Base-by-base conservation (phyloP, 53 echinoderm and acorn worm genomes). In the Stichopus horrens region DNA sequence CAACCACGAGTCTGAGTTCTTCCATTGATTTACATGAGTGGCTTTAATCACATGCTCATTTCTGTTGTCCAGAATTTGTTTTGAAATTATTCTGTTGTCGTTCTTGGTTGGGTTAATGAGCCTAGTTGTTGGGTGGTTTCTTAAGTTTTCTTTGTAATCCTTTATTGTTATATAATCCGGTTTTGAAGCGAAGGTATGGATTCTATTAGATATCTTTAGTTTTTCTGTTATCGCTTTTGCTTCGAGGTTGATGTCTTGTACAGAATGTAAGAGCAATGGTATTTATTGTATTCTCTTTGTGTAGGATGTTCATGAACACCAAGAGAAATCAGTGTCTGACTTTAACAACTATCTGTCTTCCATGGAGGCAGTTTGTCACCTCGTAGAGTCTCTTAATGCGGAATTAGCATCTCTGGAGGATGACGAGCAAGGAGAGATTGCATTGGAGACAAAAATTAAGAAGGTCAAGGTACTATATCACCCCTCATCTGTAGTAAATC, bases 351-450 rank as follows among this genome's bases (percentile, higher is more conserved):
- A 74, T 55, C 21, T 54, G 9, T 21, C 54, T 9, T 54, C 10
- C 54, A 23, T 19, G 4, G 51, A 73, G 19, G 52, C 71, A 20
- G 57, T 87, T 19, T 5, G 11, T 87, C 13, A 55, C 21, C 87
- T 74, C 7, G 7, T 87, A 22, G 73, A 87, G 68, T 66, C 52
- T 63, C 23, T 85, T 4, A 21, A 85, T 85, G 7, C 21, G 8
- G 60, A 85, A 16, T 52, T 85, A 9, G 85, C 13, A 7, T 53
- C 75, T 19, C 11, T 87, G 55, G 87, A 87, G 74, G 87, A 87
- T 55, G 56, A 74, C 2, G 52, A 54, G 7, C 7, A 76, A 13
- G 52, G 37, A 21, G 77, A 77, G 77, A 6, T 16, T 80, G 81
- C 10, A 52, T 13, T 54, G 54, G 57, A 57, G 22, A 14, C 56